Evolutionary conservation across 2,797 vertebrate genomes (phyloP).

Genomic region (Neosalanx taihuensis): DNA sequence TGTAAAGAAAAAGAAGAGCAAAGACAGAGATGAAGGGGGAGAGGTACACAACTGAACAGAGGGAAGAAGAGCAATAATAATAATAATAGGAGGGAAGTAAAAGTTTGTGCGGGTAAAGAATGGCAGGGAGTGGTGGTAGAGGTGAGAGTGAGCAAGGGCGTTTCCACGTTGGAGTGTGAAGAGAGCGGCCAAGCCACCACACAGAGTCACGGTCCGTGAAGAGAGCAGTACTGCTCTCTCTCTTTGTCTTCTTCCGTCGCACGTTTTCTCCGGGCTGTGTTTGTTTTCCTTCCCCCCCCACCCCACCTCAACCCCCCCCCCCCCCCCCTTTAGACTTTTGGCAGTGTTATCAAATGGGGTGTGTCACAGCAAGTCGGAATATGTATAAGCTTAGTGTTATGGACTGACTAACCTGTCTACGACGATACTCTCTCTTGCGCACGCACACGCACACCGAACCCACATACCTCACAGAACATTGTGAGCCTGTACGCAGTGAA

Average conservation of each 20-base stretch:
- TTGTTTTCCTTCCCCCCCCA: slow-evolving; percentile 8
- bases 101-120: slow-evolving; percentile 11
- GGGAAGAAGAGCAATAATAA: background rate
- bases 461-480: slow-evolving; percentile 46
- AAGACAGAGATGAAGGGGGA: background rate
- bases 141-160: slow-evolving; percentile 35
- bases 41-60: background rate
- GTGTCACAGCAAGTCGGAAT: slow-evolving; percentile 57
- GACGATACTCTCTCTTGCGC: background rate
- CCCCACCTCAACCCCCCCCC: slow-evolving; percentile 50
- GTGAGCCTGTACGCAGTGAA: slow-evolving; percentile 30
- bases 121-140: slow-evolving; percentile 39
- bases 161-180: slow-evolving; percentile 53
- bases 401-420: slow-evolving; percentile 13
- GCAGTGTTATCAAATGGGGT: slow-evolving; percentile 51
- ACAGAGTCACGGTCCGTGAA: slow-evolving; percentile 27
- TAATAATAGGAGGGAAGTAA: background rate
- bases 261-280: background rate
- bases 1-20: background rate
- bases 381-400: slow-evolving; percentile 38
- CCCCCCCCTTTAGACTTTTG: slow-evolving; percentile 48
- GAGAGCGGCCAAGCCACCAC: slow-evolving; percentile 33
- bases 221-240: slow-evolving; percentile 37
- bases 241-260: background rate
- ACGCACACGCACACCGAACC: slow-evolving; percentile 19